Evolutionary conservation across 2,797 vertebrate genomes (phyloP).

Genomic region (Sebastes oblongus): DNA sequence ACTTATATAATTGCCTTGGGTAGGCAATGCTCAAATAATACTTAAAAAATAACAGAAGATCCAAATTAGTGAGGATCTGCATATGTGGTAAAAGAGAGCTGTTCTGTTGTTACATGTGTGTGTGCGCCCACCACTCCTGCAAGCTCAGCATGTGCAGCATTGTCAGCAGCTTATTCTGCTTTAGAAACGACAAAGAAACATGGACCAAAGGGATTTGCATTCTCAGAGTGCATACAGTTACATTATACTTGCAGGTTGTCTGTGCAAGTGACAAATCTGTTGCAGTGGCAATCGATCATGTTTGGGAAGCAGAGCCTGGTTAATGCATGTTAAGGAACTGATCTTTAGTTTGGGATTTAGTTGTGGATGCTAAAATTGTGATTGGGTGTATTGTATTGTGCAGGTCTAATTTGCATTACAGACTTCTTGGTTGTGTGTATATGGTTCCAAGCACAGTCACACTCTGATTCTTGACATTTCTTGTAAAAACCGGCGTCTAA

Average conservation of each 20-base stretch:
- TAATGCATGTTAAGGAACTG: not conserved
- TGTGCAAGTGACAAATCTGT: not conserved
- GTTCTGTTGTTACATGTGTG: not conserved
- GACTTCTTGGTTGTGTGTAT: not conserved
- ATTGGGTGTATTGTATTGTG: not conserved
- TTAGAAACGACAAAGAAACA: constrained; percentile 24
- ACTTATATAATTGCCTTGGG: not conserved
- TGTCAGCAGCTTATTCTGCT: constrained; percentile 16
- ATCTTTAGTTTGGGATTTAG: not conserved
- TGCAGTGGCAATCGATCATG: not conserved
- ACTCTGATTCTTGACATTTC: not conserved
- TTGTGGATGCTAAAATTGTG: not conserved
- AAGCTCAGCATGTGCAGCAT: constrained; percentile 23
- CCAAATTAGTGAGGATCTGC: not conserved
- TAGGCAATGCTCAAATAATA: not conserved
- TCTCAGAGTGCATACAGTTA: not conserved
- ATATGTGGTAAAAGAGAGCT: not conserved
- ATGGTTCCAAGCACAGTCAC: too few species aligned
- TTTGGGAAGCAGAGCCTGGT: not conserved
- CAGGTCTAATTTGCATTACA: not conserved
- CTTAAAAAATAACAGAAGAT: not conserved
- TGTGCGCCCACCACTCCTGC: not conserved
- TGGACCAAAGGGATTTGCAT: constrained; percentile 20
- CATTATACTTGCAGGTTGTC: not conserved
- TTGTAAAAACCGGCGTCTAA: not conserved